phyloP scores from a whole-genome alignment of 1,140 invertebrate genomes.

The Saccostrea cuccullata region DNA sequence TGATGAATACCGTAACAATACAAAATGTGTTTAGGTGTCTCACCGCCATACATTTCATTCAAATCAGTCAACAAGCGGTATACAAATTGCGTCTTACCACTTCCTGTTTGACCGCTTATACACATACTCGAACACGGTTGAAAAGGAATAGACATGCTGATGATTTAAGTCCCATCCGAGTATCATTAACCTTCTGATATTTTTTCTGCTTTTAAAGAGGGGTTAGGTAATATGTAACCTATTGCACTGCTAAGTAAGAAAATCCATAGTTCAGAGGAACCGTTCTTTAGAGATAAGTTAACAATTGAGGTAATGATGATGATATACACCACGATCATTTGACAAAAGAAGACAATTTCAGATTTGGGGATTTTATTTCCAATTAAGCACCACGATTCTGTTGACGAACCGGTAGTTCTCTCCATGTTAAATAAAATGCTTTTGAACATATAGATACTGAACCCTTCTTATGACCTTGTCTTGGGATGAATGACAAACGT shows the following conservation, averaged over 20 bases:
- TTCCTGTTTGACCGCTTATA: conserved; percentile 37
- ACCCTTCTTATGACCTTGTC: neutral
- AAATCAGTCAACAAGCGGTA: conserved; percentile 38
- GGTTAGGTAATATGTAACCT: conserved; percentile 41
- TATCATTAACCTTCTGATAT: neutral
- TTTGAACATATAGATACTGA: neutral
- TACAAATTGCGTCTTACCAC: conserved; percentile 49
- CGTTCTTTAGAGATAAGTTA: conserved; percentile 46
- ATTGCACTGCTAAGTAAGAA: conserved; percentile 46
- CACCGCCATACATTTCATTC: conserved; percentile 14
- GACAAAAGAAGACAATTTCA: conserved; percentile 57
- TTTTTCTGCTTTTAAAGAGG: conserved; percentile 39
- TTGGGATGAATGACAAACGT: neutral
- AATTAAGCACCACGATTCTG: conserved; percentile 3
- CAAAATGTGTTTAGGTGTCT: conserved; percentile 20
- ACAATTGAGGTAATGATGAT: conserved; percentile 49
- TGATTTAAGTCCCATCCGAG: neutral
- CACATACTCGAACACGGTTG: conserved; percentile 27
- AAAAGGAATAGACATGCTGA: conserved; percentile 14
- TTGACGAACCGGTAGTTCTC: neutral
- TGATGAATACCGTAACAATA: conserved; percentile 55
- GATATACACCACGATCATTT: conserved; percentile 49
- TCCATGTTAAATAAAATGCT: neutral
- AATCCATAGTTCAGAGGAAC: conserved; percentile 41
- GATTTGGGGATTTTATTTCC: conserved; percentile 41